A percentile compares a stretch with the other conserved stretches of the same genome.
phyloP scores from a whole-genome alignment of 2,888 invertebrate genomes.

The Lamproptera curius region DNA sequence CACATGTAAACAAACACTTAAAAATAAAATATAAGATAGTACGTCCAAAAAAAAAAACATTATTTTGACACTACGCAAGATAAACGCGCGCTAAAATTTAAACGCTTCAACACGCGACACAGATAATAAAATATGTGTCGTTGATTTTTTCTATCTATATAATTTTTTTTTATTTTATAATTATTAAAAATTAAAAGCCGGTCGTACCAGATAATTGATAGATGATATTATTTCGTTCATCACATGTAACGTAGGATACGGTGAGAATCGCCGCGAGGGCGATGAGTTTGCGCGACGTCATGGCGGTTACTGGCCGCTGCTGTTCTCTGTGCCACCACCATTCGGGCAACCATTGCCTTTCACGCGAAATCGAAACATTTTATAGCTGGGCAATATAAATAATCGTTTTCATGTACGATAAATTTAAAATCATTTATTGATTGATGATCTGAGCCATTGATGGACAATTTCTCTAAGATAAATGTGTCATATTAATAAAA shows the following conservation, averaged over 20 bases:
- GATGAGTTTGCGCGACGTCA: conserved; percentile 27
- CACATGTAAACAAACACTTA: too few species aligned
- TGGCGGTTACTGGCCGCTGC: conserved; percentile 27
- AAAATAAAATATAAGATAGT: not conserved
- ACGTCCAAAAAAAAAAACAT: not conserved
- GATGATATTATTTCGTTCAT: conserved; percentile 11
- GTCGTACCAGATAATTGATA: conserved; percentile 18
- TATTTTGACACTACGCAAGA: not conserved
- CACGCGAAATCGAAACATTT: conserved; percentile 4
- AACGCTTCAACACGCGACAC: not conserved
- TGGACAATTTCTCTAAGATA: too few species aligned
- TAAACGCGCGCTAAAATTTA: conserved; percentile 8
- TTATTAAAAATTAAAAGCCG: conserved; percentile 1
- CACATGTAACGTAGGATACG: conserved; percentile 11
- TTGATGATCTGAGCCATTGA: too few species aligned
- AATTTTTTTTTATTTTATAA: not conserved
- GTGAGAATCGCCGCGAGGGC: conserved; percentile 21
- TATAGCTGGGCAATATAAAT: too few species aligned
- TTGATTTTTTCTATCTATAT: too few species aligned
- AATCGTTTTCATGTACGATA: too few species aligned
- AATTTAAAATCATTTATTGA: too few species aligned
- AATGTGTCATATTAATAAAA: too few species aligned
- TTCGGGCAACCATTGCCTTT: conserved; percentile 20
- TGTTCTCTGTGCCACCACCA: conserved; percentile 5
- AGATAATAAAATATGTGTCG: not conserved